A percentile compares a stretch with the other conserved stretches of the same genome.
Conservation (phyloP, 2,113 vertebrate species). For the Gulo gulo region DNA sequence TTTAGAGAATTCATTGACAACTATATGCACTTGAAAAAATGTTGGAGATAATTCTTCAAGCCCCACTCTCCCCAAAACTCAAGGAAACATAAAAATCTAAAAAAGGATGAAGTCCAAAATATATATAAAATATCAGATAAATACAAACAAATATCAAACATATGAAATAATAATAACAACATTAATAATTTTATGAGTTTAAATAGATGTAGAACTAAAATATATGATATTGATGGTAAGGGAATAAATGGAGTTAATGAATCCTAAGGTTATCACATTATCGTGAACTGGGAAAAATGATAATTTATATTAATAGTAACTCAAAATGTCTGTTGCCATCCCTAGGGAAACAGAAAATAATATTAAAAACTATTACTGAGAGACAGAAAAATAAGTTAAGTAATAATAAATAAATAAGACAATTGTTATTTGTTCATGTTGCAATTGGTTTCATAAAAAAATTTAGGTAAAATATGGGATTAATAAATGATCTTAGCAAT, state of each 20-base stretch:
- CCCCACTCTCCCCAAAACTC: background rate
- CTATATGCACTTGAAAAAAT: background rate
- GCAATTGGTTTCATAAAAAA: background rate
- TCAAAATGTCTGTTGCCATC: background rate
- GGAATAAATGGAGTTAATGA: background rate
- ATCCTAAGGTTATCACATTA: too few species aligned
- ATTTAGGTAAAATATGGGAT: background rate
- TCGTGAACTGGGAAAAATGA: background rate
- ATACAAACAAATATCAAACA: background rate
- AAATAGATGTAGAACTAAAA: background rate
- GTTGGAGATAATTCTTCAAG: background rate
- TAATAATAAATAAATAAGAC: background rate
- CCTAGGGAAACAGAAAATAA: background rate
- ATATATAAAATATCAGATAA: background rate
- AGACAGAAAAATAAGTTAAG: background rate
- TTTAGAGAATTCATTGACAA: background rate
- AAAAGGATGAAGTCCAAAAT: background rate
- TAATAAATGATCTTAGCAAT: background rate
- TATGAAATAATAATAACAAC: background rate
- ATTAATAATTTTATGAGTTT: background rate
- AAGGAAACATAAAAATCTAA: background rate
- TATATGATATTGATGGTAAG: background rate
- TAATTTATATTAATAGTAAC: background rate
- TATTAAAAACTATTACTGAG: background rate
- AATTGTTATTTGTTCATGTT: background rate